Base-by-base conservation (phyloP, 2,797 vertebrate genomes). In the Fratercula arctica region DNA sequence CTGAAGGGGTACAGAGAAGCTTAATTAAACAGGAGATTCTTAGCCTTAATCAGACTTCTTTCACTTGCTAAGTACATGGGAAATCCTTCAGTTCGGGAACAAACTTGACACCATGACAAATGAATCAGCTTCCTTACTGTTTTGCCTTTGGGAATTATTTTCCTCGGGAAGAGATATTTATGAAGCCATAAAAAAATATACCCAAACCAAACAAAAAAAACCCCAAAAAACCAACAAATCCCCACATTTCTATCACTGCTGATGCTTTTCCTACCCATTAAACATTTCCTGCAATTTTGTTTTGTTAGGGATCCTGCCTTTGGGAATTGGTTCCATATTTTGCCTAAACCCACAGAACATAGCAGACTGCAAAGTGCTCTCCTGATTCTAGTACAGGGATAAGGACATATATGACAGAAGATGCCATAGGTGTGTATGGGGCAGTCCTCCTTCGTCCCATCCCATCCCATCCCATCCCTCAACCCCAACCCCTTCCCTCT, bases 21-120 rank as follows among this genome's bases (percentile, higher is more conserved):
- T 93, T 94, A 95, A 96, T 96, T 94, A 95, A 92, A 89, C 33
- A 91, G 79, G 87, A 92, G 66, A 87, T 85, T 85, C 61, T 94
- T 89, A 94, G 66, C 69, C 64, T 81, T 95, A 95, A 94, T 95
- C 91, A 89, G 87, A 84, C 87, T 89, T 91, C 61, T 80, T 50
- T 95, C 85, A 75, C 54, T 96, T 91, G 76, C 73, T 89, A 87
- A 92, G 89, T 91, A 91, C 76, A 69, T 0, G 85, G 69, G 79
- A 96, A 94, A 96, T 89, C 66, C 79, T 92, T 89, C 94, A 26
- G 37, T 89, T 94, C 85, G 64, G 57, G 87, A 96, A 72, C 53
- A 92, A 95, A 96, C 85, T 72, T 94, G 87, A 95, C 85, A 92
- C 87, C 76, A 45, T 45, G 82, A 92, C 85, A 94, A 94, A 92